Conservation (phyloP, 2,888 invertebrate species). For the Acleris literana region DNA sequence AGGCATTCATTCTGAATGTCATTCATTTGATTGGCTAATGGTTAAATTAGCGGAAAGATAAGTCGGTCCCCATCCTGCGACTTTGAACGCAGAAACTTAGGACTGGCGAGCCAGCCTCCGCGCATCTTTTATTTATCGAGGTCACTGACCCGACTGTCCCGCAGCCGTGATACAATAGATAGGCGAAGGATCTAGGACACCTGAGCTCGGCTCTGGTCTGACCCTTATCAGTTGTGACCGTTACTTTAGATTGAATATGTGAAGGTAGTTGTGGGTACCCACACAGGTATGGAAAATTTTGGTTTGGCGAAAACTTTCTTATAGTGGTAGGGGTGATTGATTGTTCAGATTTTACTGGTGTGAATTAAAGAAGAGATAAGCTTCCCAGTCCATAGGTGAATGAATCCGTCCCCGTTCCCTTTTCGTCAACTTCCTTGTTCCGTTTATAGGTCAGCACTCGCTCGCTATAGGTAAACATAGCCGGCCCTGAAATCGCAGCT, state of each 20-base stretch:
- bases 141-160: slow-evolving; percentile 1
- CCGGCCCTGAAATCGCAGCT: slow-evolving; percentile 28
- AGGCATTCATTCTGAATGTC: too few species aligned
- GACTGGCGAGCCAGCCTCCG: not conserved
- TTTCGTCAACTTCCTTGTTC: slow-evolving; percentile 13
- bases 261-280: too few species aligned
- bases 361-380: not conserved
- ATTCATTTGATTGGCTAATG: too few species aligned
- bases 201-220: too few species aligned
- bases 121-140: slow-evolving; percentile 1
- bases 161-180: not conserved
- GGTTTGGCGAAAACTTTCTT: too few species aligned
- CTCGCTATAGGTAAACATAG: slow-evolving; percentile 26
- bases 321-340: too few species aligned
- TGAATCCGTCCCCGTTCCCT: slow-evolving; percentile 5
- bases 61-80: not conserved
- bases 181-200: not conserved
- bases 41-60: too few species aligned
- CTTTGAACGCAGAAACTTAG: not conserved
- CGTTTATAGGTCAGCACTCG: slow-evolving; percentile 34
- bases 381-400: not conserved
- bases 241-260: too few species aligned
- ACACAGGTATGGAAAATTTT: too few species aligned
- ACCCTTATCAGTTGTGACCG: too few species aligned
- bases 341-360: too few species aligned